Base-by-base conservation (phyloP, 2,888 invertebrate genomes). In the Drosophila nigricruria region DNA sequence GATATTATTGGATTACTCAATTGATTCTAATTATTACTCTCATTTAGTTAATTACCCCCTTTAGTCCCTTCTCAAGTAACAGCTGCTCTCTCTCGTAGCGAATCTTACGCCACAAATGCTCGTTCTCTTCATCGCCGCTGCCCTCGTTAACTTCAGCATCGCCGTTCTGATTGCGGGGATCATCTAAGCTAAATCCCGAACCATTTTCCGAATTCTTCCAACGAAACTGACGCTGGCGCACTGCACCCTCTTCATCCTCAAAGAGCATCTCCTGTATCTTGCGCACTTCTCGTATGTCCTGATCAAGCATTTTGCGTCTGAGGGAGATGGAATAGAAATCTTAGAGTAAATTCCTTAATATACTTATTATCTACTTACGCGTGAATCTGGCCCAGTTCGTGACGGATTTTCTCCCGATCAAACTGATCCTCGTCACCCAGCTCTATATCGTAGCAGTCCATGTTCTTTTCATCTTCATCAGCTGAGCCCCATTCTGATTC, bases 401-500 rank as follows among this genome's bases (percentile, higher is more conserved):
- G 93, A 79, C 95, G 95, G 61, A 98, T 93, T 91, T 95, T 93
- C n/a, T 96, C 95, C 79, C 97, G 95, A 88, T 98, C 96, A 89
- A 97, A 95, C 38, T 96, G 94, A 67, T 98, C 98, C 14, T 95
- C 94, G 84, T 98, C 98, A 0, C 96, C 98, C 65, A 95, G 95
- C 92, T 98, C 98, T 4, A 95, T 93, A 91, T 98, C 98, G 92
- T 97, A 94, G 59, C 94, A 94, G 91, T 98, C 98, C 85, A 96
- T 92, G 62, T 95, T 95, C 38, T 94, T 94, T 92, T 97, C 97
- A 92, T 98, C 97, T 92, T 97, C 98, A 89, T 98, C 98, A 0
- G 95, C 97, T 50, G 97, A 97, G 0, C 95, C 97, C 95, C 96
- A 97, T 79, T 98, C 98, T 3, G 97, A 97, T 89, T 98, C 98